Conservation (phyloP, 2,888 invertebrate species). For the Lomographa bimaculata region DNA sequence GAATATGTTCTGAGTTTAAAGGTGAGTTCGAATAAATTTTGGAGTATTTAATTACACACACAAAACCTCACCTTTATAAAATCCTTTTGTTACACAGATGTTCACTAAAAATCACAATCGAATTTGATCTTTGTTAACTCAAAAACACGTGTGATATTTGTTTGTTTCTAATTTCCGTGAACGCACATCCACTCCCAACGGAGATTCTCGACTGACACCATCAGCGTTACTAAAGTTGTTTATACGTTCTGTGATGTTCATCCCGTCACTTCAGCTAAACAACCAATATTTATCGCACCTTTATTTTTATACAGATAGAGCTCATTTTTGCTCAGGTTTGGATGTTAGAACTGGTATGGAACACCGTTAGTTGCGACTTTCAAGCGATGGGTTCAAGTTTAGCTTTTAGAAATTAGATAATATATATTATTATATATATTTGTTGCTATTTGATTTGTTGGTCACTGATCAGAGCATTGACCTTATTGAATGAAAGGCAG, state of each 20-base stretch:
- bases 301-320: slow-evolving; percentile 14
- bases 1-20: too few relatives aligned
- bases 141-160: slow-evolving; percentile 33
- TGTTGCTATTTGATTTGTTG: too few relatives aligned
- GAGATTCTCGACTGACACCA: slow-evolving; percentile 34
- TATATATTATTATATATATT: slow-evolving; percentile 15
- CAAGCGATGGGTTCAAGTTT: slow-evolving; percentile 26
- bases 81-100: too few relatives aligned
- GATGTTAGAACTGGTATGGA: slow-evolving; percentile 1
- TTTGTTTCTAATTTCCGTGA: slow-evolving; percentile 21
- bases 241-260: slow-evolving; percentile 32
- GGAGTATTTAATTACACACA: too few relatives aligned
- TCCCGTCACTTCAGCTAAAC: slow-evolving; percentile 23
- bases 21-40: too few relatives aligned
- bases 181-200: slow-evolving; percentile 24
- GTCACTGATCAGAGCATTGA: slow-evolving; percentile 25
- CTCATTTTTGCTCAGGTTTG: slow-evolving; percentile 13
- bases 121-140: slow-evolving; percentile 11
- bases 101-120: slow-evolving; percentile 22
- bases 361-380: slow-evolving; percentile 34
- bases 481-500: slow-evolving; percentile 23
- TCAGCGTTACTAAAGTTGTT: slow-evolving; percentile 32
- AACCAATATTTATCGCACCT: slow-evolving; percentile 8
- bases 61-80: too few relatives aligned
- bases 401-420: slow-evolving; percentile 25